These are phyloP conservation scores for Lepeophtheirus salmonis DNA, from an alignment of 1,140 invertebrate genomes.

Conservation along the genomic window DNA sequence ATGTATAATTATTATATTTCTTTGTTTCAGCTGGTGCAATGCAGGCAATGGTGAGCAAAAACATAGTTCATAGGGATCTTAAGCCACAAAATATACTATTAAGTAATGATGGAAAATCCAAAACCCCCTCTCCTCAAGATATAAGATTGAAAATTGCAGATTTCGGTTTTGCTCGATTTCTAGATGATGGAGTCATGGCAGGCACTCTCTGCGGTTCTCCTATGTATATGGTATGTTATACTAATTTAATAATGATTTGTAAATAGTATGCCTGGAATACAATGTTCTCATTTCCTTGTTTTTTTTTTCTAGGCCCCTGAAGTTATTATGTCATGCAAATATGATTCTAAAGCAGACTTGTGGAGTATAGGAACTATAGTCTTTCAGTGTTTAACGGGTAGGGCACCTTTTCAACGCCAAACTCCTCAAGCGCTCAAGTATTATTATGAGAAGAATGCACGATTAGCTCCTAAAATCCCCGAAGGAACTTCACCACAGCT, in stretches of 20 bases:
- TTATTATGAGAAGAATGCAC: slow-evolving; percentile 92
- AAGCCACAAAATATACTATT: slow-evolving; percentile 94
- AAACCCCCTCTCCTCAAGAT: slow-evolving; percentile 65
- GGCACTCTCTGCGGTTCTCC: slow-evolving; percentile 96
- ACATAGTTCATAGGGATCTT: slow-evolving; percentile 93
- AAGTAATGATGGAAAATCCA: slow-evolving; percentile 52
- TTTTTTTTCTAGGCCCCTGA: slow-evolving; percentile 59
- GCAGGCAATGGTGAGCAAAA: slow-evolving; percentile 85
- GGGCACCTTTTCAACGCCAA: slow-evolving; percentile 91
- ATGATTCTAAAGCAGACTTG: slow-evolving; percentile 94
- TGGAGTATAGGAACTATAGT: slow-evolving; percentile 98
- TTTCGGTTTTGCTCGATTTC: slow-evolving; percentile 96
- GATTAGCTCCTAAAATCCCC: slow-evolving; percentile 84
- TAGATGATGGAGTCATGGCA: slow-evolving; percentile 97
- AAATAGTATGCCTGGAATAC: background rate
- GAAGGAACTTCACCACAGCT: slow-evolving; percentile 71
- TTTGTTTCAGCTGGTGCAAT: slow-evolving; percentile 64
- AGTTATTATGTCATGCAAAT: slow-evolving; percentile 97
- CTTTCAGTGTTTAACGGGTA: slow-evolving; percentile 94
- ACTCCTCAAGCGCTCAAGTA: slow-evolving; percentile 93
- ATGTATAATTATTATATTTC: too few relatives aligned
- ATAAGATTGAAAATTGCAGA: slow-evolving; percentile 94
- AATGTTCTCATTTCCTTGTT: slow-evolving; percentile 15
- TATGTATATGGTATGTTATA: slow-evolving; percentile 81
- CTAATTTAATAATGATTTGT: background rate